These are phyloP conservation scores for Triplophysa yarkandensis DNA, from an alignment of 2,797 vertebrate genomes.

Conservation along the genomic window DNA sequence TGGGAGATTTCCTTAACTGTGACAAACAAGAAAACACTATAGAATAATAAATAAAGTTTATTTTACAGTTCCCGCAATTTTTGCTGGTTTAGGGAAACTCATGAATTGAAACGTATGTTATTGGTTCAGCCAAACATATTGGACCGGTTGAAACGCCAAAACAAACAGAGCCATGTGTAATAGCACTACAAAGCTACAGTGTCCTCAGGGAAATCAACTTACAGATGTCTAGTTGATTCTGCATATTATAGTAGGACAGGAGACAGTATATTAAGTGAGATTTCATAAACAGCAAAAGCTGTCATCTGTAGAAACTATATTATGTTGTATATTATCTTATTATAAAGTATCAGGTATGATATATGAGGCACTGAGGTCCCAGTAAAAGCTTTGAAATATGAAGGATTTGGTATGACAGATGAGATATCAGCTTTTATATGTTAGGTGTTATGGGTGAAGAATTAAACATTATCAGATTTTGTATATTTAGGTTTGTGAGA, in stretches of 20 bases:
- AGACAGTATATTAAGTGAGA: not conserved
- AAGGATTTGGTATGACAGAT: not conserved
- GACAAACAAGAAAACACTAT: too few relatives aligned
- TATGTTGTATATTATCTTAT: not conserved
- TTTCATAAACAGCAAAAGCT: not conserved
- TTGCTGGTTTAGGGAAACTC: too few relatives aligned
- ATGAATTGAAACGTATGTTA: not conserved
- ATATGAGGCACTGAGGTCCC: constrained; percentile 2
- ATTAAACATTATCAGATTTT: constrained; percentile 5
- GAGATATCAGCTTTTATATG: constrained; percentile 10
- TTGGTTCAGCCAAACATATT: not conserved
- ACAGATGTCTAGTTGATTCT: not conserved
- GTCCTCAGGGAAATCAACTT: not conserved
- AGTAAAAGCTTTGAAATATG: constrained; percentile 4
- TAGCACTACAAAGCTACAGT: not conserved
- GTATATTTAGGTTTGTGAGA: constrained; percentile 11
- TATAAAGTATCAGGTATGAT: constrained; percentile 20
- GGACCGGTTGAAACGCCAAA: not conserved
- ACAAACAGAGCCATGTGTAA: not conserved
- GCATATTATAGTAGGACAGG: not conserved
- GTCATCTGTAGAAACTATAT: not conserved
- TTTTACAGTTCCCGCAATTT: too few relatives aligned
- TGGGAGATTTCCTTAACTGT: too few relatives aligned
- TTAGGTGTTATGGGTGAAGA: not conserved
- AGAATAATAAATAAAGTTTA: too few relatives aligned